Evolutionary conservation across 2,113 vertebrate species (phyloP).

Genomic region (Chlorodrepanis virens): DNA sequence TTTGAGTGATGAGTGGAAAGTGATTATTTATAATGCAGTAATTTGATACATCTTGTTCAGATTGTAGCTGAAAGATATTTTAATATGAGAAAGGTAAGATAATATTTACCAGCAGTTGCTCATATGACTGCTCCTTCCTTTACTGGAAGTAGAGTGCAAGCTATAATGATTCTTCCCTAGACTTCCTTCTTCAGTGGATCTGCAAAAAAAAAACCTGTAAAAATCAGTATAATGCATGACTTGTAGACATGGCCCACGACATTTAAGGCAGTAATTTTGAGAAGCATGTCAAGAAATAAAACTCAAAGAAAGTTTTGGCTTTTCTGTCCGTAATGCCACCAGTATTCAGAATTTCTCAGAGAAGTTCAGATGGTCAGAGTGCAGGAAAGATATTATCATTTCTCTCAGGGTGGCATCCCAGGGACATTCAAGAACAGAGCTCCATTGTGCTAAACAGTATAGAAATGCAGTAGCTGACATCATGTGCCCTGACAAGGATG

Average conservation of each 20-base stretch:
- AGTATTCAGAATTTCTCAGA: not conserved
- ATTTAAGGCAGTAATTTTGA: not conserved
- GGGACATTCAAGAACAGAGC: not conserved
- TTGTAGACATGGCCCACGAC: not conserved
- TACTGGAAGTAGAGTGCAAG: not conserved
- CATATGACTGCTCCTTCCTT: not conserved
- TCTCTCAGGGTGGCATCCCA: not conserved
- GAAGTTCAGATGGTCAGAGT: not conserved
- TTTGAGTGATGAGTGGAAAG: not conserved
- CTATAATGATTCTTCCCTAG: not conserved
- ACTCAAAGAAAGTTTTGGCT: not conserved
- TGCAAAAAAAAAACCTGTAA: not conserved
- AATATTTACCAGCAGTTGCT: not conserved
- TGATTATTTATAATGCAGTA: not conserved
- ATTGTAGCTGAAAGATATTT: not conserved
- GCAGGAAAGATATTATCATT: not conserved
- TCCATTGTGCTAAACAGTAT: not conserved
- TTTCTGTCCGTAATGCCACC: not conserved
- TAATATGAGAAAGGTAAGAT: not conserved
- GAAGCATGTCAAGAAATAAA: not conserved
- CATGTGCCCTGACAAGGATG: not conserved
- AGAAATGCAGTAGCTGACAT: not conserved
- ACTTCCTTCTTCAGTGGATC: not conserved
- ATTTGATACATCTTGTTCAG: not conserved
- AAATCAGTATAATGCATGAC: not conserved